These are phyloP conservation scores for Stichopus horrens DNA, from an alignment of 53 echinoderm and acorn worm genomes.

Conservation along the genomic window DNA sequence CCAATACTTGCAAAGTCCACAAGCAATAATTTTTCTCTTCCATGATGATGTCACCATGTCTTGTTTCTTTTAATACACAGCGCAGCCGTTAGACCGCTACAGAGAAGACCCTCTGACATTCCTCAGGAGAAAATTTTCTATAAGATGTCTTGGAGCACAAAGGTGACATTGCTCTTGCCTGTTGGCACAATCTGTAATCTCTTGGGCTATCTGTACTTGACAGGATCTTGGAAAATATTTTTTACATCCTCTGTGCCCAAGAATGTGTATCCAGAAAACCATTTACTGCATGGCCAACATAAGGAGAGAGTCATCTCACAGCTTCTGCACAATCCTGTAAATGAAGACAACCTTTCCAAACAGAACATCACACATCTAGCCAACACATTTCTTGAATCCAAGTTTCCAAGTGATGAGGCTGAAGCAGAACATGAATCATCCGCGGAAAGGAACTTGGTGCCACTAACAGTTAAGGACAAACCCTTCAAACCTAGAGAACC, in stretches of 20 bases:
- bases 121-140: not conserved
- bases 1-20: no score
- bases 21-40: no score
- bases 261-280: not conserved
- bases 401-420: not conserved
- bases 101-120: not conserved
- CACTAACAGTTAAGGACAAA: no score
- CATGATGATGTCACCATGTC: no score
- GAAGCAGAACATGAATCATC: no score
- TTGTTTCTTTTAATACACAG: no score
- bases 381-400: not conserved
- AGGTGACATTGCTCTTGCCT: constrained; percentile 64
- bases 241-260: constrained; percentile 41
- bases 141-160: constrained; percentile 62
- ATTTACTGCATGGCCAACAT: not conserved
- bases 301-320: not conserved
- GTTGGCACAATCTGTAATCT: constrained; percentile 67
- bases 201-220: constrained; percentile 61
- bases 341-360: constrained; percentile 4
- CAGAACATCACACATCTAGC: not conserved
- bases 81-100: no score
- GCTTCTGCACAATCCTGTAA: not conserved
- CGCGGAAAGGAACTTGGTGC: no score
- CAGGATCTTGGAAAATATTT: constrained; percentile 53
- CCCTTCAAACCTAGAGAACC: not conserved